Conservation (phyloP, 2,888 invertebrate species). For the Nomada goodeniana region DNA sequence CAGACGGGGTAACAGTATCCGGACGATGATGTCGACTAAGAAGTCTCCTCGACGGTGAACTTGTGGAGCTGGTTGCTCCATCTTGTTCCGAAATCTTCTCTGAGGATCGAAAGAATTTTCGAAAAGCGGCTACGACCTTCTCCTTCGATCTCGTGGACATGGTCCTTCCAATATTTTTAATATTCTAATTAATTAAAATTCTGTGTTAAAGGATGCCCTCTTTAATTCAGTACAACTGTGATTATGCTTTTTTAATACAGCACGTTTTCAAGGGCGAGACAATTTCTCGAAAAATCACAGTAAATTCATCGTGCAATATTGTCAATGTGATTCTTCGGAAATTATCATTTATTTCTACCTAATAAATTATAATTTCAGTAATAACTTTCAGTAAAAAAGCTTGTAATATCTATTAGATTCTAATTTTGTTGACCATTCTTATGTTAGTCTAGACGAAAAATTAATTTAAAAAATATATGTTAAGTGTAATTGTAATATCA, state of each 20-base stretch:
- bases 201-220: neutral
- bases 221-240: neutral
- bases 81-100: slow-evolving; percentile 86
- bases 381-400: too few relatives aligned
- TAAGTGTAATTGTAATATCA: too few relatives aligned
- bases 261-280: too few relatives aligned
- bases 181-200: neutral
- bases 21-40: slow-evolving; percentile 80
- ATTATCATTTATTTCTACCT: too few relatives aligned
- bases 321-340: too few relatives aligned
- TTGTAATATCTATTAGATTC: too few relatives aligned
- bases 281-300: neutral
- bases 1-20: slow-evolving; percentile 82
- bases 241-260: too few relatives aligned
- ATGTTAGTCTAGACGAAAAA: too few relatives aligned
- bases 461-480: too few relatives aligned
- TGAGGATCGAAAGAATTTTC: slow-evolving; percentile 91
- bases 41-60: slow-evolving; percentile 87
- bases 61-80: slow-evolving; percentile 85
- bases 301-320: neutral
- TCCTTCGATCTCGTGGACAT: slow-evolving; percentile 93
- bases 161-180: neutral
- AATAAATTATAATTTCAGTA: too few relatives aligned
- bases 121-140: slow-evolving; percentile 92
- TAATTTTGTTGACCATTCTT: too few relatives aligned